Evolutionary conservation across 2,888 invertebrate species (phyloP).

Genomic region (Axea sp.): DNA sequence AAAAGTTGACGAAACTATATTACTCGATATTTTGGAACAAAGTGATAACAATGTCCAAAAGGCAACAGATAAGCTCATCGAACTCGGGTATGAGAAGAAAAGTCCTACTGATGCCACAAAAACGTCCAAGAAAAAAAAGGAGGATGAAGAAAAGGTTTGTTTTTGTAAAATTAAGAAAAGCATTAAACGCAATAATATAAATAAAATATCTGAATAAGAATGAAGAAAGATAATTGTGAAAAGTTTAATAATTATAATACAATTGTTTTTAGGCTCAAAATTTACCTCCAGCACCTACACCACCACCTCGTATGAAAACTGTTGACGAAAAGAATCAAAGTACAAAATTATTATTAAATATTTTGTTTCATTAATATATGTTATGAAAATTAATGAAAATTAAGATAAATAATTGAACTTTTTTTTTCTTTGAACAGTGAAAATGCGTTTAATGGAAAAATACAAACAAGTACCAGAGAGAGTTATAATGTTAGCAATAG

Average conservation of each 20-base stretch:
- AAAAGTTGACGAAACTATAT: conserved; percentile 92
- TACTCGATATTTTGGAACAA: conserved; percentile 90
- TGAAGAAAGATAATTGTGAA: too few species aligned
- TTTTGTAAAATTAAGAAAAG: too few species aligned
- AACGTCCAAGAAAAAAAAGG: conserved; percentile 80
- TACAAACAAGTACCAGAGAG: conserved; percentile 89
- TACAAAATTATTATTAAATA: conserved; percentile 71
- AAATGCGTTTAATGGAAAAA: conserved; percentile 84
- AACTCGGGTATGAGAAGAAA: conserved; percentile 90
- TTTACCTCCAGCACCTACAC: conserved; percentile 74
- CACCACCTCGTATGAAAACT: conserved; percentile 85
- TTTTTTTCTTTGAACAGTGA: conserved; percentile 82
- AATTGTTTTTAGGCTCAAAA: conserved; percentile 45
- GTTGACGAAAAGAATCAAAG: conserved; percentile 85
- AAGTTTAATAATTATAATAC: too few species aligned
- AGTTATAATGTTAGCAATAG: conserved; percentile 90
- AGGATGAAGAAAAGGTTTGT: conserved; percentile 78
- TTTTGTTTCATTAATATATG: not conserved
- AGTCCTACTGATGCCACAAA: conserved; percentile 83
- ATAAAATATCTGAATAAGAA: too few species aligned
- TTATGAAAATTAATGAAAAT: too few species aligned
- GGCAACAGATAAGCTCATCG: conserved; percentile 89
- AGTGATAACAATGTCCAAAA: conserved; percentile 95
- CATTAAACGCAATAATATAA: too few species aligned
- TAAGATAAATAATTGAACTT: too few species aligned